These are phyloP conservation scores for Rallus crepitans DNA, from an alignment of 2,797 vertebrate species.

Conservation along the genomic window DNA sequence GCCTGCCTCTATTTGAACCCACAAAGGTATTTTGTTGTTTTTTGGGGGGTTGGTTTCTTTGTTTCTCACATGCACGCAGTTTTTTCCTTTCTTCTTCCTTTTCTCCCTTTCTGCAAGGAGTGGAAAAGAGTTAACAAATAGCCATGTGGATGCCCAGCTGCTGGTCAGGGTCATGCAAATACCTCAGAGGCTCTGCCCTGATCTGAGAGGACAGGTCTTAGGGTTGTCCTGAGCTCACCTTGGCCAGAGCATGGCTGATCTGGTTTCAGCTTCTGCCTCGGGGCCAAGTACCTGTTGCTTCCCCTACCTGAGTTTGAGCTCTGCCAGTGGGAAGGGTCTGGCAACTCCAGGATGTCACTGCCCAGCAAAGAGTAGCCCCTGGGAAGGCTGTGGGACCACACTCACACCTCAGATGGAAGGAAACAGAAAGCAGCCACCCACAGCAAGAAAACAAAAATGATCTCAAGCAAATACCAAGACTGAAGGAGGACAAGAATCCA, in stretches of 20 bases:
- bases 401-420: not conserved
- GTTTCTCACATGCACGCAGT: too few relatives aligned
- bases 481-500: not conserved
- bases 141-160: not conserved
- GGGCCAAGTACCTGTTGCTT: too few relatives aligned
- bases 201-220: fast-evolving
- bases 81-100: not conserved
- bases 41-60: not conserved
- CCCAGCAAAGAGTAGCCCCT: not conserved
- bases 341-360: not conserved
- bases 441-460: not conserved
- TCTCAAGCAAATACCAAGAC: not conserved
- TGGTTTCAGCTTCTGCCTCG: not conserved
- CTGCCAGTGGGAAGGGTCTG: not conserved
- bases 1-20: not conserved
- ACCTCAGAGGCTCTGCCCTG: not conserved
- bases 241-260: not conserved
- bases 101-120: not conserved
- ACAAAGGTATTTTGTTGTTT: not conserved
- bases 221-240: not conserved
- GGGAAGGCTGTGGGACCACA: not conserved
- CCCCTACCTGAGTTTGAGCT: not conserved
- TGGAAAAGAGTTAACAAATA: not conserved
- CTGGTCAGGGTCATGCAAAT: not conserved
- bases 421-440: not conserved